These are phyloP conservation scores for Misgurnus anguillicaudatus DNA, from an alignment of 2,113 vertebrate species.

Conservation along the genomic window DNA sequence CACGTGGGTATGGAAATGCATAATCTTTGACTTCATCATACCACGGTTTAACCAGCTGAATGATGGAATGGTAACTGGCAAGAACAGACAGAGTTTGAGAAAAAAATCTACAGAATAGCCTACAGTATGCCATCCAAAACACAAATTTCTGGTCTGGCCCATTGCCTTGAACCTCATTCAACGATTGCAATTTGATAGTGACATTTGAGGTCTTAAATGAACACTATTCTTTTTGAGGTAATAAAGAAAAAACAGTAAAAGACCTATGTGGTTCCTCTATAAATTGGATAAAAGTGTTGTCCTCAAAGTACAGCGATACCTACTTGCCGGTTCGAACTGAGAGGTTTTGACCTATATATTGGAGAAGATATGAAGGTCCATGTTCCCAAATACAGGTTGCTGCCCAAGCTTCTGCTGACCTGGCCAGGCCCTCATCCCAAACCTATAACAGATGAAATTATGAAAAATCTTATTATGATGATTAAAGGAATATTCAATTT, in stretches of 20 bases:
- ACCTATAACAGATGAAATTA: constrained; percentile 67
- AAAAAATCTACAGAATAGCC: background rate
- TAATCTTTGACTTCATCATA: constrained; percentile 91
- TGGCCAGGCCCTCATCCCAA: constrained; percentile 88
- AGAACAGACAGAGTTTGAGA: constrained; percentile 24
- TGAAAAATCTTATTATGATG: too few species aligned
- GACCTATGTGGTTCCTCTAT: background rate
- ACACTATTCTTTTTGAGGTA: constrained; percentile 4
- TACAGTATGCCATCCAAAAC: constrained; percentile 2
- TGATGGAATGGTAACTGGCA: constrained; percentile 83
- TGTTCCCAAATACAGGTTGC: constrained; percentile 91
- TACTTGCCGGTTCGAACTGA: constrained; percentile 90
- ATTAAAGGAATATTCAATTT: too few species aligned
- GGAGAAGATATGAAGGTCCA: constrained; percentile 83
- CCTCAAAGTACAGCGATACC: constrained; percentile 20
- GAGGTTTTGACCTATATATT: constrained; percentile 88
- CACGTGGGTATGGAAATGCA: constrained; percentile 85
- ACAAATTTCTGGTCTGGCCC: constrained; percentile 1
- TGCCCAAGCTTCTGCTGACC: constrained; percentile 88
- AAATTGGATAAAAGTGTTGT: background rate
- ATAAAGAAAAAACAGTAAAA: background rate
- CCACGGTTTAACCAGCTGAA: constrained; percentile 89
- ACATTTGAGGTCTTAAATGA: constrained; percentile 24
- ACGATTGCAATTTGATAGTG: constrained; percentile 7
- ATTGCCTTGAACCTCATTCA: constrained; percentile 2